phyloP scores from a whole-genome alignment of 2,888 invertebrate genomes.

The Antheraea assamensis region DNA sequence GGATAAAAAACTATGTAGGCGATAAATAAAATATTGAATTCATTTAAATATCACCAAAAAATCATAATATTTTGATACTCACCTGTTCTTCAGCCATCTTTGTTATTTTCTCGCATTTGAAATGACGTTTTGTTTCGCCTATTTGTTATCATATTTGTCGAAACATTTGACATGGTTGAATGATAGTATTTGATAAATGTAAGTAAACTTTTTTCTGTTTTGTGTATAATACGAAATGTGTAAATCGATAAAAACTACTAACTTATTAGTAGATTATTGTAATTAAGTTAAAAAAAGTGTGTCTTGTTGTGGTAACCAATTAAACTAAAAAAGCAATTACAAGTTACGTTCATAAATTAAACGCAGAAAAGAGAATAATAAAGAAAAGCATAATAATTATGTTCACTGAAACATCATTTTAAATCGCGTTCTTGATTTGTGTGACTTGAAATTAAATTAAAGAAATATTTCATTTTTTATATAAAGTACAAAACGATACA shows the following conservation, averaged over 20 bases:
- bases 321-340: background rate
- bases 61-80: constrained; percentile 80
- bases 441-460: background rate
- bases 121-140: constrained; percentile 60
- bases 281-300: background rate
- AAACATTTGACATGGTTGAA: constrained; percentile 2
- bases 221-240: background rate
- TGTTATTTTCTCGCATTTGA: constrained; percentile 80
- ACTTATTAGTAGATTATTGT: background rate
- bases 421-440: background rate
- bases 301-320: background rate
- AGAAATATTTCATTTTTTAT: background rate
- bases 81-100: constrained; percentile 92
- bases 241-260: background rate
- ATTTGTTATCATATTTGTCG: constrained; percentile 20
- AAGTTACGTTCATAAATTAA: background rate
- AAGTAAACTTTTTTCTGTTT: background rate
- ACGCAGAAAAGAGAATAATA: background rate
- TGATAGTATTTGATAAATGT: background rate
- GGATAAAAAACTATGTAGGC: constrained; percentile 21
- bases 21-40: constrained; percentile 41
- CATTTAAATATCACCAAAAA: constrained; percentile 63
- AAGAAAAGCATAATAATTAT: too few species aligned
- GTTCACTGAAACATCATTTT: background rate
- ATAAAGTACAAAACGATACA: background rate